These are phyloP conservation scores for Synanthedon vespiformis DNA, from an alignment of 2,888 invertebrate species.

Conservation along the genomic window DNA sequence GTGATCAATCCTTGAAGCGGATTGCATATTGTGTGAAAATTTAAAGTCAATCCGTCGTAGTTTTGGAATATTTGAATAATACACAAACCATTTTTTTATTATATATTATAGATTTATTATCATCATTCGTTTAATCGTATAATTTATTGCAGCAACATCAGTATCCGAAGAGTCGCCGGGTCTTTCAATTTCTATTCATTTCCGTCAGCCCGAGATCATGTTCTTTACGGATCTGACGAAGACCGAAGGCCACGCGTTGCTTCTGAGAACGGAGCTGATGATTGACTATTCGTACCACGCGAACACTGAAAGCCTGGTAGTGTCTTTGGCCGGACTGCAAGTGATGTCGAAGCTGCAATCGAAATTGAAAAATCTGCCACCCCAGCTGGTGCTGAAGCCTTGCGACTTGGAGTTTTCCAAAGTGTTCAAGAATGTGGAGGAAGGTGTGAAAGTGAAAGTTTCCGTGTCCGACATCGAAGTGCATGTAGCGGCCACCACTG, in stretches of 20 bases:
- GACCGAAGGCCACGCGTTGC: conserved; percentile 72
- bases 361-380: conserved; percentile 60
- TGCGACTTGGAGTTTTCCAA: conserved; percentile 79
- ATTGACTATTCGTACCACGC: conserved; percentile 78
- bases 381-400: conserved; percentile 74
- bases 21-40: too few relatives aligned
- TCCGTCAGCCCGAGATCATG: conserved; percentile 83
- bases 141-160: conserved; percentile 41
- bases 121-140: too few relatives aligned
- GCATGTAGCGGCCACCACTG: conserved; percentile 78
- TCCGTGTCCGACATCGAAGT: conserved; percentile 77
- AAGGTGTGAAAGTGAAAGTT: conserved; percentile 74
- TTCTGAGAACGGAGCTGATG: conserved; percentile 77
- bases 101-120: too few relatives aligned
- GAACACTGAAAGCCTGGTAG: conserved; percentile 73
- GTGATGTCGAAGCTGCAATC: conserved; percentile 72
- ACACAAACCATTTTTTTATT: too few relatives aligned
- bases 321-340: conserved; percentile 48
- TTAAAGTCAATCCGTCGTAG: too few relatives aligned
- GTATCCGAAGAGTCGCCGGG: conserved; percentile 63
- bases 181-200: conserved; percentile 77
- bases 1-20: too few relatives aligned
- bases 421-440: conserved; percentile 72
- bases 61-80: too few relatives aligned
- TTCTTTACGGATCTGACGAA: conserved; percentile 77